A percentile compares a stretch with the other conserved stretches of the same genome.
Conservation (phyloP, 2,888 invertebrate genomes). For the Micoletzkya japonica region DNA sequence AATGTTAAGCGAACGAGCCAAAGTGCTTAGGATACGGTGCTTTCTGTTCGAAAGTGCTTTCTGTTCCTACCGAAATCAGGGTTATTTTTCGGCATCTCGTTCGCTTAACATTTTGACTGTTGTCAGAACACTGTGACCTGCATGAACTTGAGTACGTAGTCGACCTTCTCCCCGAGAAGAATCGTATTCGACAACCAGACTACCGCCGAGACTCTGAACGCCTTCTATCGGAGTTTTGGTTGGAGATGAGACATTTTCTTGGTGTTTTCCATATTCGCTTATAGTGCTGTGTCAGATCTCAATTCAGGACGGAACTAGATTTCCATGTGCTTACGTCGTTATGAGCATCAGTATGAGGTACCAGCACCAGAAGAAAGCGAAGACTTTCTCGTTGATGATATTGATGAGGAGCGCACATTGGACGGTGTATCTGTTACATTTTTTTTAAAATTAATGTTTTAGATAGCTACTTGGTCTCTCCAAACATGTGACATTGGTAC, state of each 20-base stretch:
- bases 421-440: conserved; percentile 52
- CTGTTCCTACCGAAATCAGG: no score
- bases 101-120: no score
- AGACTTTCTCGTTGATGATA: conserved; percentile 63
- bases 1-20: no score
- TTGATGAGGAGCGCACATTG: conserved; percentile 63
- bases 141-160: conserved; percentile 59
- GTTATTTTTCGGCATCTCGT: no score
- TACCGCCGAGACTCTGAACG: conserved; percentile 51
- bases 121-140: conserved; percentile 30
- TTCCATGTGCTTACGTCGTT: conserved; percentile 53
- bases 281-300: no score
- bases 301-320: no score
- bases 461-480: no score
- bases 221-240: no score
- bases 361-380: conserved; percentile 63
- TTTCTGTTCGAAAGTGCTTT: no score
- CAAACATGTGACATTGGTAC: neutral
- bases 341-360: conserved; percentile 55
- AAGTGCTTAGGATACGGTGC: no score
- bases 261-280: neutral
- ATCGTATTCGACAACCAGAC: conserved; percentile 56
- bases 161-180: conserved; percentile 55
- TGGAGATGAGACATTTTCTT: neutral
- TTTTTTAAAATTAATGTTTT: neutral